Evolutionary conservation across 2,888 invertebrate species (phyloP).

Genomic region (Ischnura elegans): DNA sequence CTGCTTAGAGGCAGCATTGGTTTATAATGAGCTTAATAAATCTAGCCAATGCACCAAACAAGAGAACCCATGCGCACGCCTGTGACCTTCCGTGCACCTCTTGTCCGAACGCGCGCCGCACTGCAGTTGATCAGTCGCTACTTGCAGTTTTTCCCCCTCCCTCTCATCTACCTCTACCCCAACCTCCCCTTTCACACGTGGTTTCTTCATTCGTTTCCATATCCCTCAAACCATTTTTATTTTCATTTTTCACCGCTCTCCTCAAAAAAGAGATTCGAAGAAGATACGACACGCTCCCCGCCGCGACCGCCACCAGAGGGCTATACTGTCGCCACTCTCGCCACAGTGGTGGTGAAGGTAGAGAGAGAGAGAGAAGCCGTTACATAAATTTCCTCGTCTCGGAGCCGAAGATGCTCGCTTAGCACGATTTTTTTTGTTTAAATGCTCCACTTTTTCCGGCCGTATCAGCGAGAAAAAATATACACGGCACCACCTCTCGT

Average conservation of each 20-base stretch:
- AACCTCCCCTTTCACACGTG: background rate
- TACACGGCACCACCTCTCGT: background rate
- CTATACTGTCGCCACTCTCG: background rate
- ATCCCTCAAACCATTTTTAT: background rate
- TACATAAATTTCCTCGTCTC: background rate
- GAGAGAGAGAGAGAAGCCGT: background rate
- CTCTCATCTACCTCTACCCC: background rate
- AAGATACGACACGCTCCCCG: conserved; percentile 45
- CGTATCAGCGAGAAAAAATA: background rate
- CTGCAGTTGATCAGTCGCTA: conserved; percentile 52
- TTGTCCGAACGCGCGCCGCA: conserved; percentile 21
- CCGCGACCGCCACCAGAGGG: no score
- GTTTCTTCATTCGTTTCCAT: no score
- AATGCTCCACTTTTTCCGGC: background rate
- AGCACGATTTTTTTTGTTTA: background rate
- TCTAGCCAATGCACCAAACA: no score
- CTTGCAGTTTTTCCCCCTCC: background rate
- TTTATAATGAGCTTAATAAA: no score
- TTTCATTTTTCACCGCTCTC: background rate
- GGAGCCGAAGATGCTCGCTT: background rate
- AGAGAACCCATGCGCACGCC: no score
- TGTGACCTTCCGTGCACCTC: background rate
- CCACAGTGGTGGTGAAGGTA: no score
- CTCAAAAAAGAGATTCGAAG: conserved; percentile 31
- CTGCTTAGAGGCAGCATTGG: no score